Evolutionary conservation across 2,113 vertebrate species (phyloP), one percentile per base, ranked within the genome.

Genomic region (Caretta caretta): DNA sequence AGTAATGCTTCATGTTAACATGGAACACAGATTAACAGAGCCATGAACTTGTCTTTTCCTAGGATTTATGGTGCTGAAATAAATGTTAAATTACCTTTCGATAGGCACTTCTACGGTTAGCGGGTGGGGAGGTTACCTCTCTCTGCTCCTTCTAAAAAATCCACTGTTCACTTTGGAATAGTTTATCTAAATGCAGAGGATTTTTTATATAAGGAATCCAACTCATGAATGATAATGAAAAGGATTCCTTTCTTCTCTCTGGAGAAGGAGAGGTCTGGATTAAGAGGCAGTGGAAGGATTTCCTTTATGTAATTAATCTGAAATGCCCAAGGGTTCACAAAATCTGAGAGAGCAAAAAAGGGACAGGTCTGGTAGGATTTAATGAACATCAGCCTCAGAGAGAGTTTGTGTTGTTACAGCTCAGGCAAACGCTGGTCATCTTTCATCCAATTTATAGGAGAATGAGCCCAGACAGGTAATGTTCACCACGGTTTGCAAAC

Each of bases 401-500:
- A 76, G 90, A 56, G 3, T 56, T 46, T 49, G 22, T 49, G 48
- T 16, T 80, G 31, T 85, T 87, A 14, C 42, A 51, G 56, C 59
- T 38, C 59, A 86, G 9, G 22, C 62, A 80, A 88, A 84, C 25
- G 53, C 38, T 80, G 24, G 72, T 51, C 53, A 46, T 46, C 27
- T 88, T 90, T 53, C 72, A 83, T 5, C 27, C 6, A 29, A 92
- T 94, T 96, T 93, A 82, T 84, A 92, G 62, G 50, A 49, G 94
- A 98, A 90, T 90, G 87, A 96, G 92, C 91, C 76, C 59, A 10
- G 93, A 90, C 95, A 81, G 76, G 80, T 93, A 98, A 96, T 86
- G 72, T 57, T 97, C 89, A 75, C 93, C 53, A 80, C 75, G 90
- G 59, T 97, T 98, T 98, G 93, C 79, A 85, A 91, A 96, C 96